Percentiles rank a stretch among this genome's conserved stretches.
Evolutionary conservation across 2,888 invertebrate genomes (phyloP).

Genomic region (Choreutis nemorana): DNA sequence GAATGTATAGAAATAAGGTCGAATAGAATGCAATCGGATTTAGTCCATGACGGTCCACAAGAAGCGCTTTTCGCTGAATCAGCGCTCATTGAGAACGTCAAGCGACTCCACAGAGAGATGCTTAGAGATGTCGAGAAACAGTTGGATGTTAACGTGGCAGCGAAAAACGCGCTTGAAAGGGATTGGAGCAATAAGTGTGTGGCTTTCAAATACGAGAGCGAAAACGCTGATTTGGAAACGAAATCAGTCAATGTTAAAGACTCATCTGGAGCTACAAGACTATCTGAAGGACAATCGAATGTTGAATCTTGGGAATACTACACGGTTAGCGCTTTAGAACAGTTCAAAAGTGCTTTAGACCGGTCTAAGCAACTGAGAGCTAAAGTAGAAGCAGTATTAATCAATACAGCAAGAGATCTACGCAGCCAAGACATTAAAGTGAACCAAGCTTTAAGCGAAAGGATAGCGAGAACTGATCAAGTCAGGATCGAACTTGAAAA

Average conservation of each 20-base stretch:
- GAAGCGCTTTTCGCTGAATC: constrained; percentile 78
- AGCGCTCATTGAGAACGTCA: constrained; percentile 74
- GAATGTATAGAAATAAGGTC: constrained; percentile 76
- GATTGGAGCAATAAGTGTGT: constrained; percentile 92
- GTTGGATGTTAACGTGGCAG: constrained; percentile 74
- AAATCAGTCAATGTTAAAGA: constrained; percentile 75
- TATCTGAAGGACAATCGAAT: constrained; percentile 84
- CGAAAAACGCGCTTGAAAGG: constrained; percentile 80
- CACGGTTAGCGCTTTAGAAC: constrained; percentile 76
- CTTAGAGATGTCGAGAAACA: constrained; percentile 74
- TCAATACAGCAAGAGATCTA: constrained; percentile 81
- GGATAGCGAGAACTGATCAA: constrained; percentile 80
- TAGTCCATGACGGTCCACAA: constrained; percentile 78
- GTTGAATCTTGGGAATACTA: constrained; percentile 85
- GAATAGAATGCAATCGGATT: constrained; percentile 74
- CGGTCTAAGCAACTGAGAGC: constrained; percentile 75
- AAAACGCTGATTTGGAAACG: constrained; percentile 75
- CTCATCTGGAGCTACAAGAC: constrained; percentile 79
- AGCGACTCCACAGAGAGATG: constrained; percentile 68
- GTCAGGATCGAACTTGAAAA: constrained; percentile 74
- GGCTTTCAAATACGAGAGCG: constrained; percentile 78
- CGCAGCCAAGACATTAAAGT: constrained; percentile 82
- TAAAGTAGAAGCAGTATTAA: constrained; percentile 75
- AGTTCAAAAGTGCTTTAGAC: constrained; percentile 77
- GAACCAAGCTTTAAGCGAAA: constrained; percentile 74